Percentiles rank a stretch among this genome's conserved stretches.
Conservation (phyloP, 2,888 invertebrate genomes). For the Hofmannophila pseudospretella region DNA sequence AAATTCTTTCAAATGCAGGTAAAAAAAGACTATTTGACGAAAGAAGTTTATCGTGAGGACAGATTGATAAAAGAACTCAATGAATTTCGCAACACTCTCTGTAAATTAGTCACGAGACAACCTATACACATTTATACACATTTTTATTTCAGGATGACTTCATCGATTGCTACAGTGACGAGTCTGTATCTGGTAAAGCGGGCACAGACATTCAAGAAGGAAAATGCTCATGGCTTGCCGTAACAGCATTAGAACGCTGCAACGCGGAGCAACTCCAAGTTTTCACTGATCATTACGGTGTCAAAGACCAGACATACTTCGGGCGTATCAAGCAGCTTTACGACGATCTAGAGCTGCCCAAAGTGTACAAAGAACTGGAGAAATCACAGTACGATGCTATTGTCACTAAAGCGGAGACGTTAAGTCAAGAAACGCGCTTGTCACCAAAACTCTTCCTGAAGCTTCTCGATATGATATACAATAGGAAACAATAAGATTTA, state of each 20-base stretch:
- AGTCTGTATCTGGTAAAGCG: slow-evolving; percentile 90
- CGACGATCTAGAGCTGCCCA: slow-evolving; percentile 85
- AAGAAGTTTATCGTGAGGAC: too few relatives aligned
- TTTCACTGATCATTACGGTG: slow-evolving; percentile 88
- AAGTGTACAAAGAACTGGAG: slow-evolving; percentile 88
- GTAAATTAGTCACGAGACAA: too few relatives aligned
- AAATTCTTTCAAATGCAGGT: slow-evolving; percentile 89
- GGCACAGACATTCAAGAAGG: slow-evolving; percentile 96
- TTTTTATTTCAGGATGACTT: slow-evolving; percentile 87
- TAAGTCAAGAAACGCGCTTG: slow-evolving; percentile 86
- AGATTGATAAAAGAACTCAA: too few relatives aligned
- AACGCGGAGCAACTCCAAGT: slow-evolving; percentile 82
- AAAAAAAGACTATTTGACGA: too few relatives aligned
- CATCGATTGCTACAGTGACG: slow-evolving; percentile 94
- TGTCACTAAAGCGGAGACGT: slow-evolving; percentile 88
- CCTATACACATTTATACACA: too few relatives aligned
- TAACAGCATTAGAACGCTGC: slow-evolving; percentile 90
- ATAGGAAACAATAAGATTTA: slow-evolving; percentile 78
- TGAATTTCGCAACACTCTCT: too few relatives aligned
- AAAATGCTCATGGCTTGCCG: slow-evolving; percentile 97
- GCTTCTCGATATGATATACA: slow-evolving; percentile 88
- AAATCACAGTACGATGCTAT: slow-evolving; percentile 90
- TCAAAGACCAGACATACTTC: slow-evolving; percentile 80
- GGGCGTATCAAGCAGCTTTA: slow-evolving; percentile 85
- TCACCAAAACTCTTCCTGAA: slow-evolving; percentile 90